Percentiles rank a stretch among this genome's conserved stretches.
phyloP scores from a whole-genome alignment of 2,888 invertebrate species.

The Monochamus alternatus region DNA sequence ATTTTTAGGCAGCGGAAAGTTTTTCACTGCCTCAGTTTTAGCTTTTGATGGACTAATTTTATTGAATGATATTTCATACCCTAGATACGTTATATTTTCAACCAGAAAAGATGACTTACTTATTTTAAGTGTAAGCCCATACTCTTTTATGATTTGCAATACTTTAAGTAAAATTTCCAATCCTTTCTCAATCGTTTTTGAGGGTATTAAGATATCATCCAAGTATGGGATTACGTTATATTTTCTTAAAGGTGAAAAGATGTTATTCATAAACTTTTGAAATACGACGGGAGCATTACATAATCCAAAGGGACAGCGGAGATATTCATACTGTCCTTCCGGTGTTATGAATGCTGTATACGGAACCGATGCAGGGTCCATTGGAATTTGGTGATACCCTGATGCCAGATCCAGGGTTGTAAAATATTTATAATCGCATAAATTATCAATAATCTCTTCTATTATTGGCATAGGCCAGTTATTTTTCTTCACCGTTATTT shows the following conservation, averaged over 20 bases:
- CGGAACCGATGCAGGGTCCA: slow-evolving; percentile 1
- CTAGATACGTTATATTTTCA: too few relatives aligned
- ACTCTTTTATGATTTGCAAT: too few relatives aligned
- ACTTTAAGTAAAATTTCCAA: too few relatives aligned
- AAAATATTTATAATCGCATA: slow-evolving; percentile 49
- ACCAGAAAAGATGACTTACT: too few relatives aligned
- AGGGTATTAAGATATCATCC: too few relatives aligned
- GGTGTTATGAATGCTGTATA: slow-evolving; percentile 4
- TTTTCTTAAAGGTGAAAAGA: not conserved
- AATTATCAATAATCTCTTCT: slow-evolving; percentile 48
- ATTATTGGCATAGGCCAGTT: slow-evolving; percentile 42
- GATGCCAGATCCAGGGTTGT: slow-evolving; percentile 27
- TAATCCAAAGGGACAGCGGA: not conserved
- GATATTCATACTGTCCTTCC: slow-evolving; percentile 6
- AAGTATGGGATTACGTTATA: not conserved
- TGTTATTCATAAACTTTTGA: slow-evolving; percentile 1
- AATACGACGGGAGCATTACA: slow-evolving; percentile 2
- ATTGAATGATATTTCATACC: too few relatives aligned
- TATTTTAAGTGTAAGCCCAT: too few relatives aligned
- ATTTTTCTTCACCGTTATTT: slow-evolving; percentile 38
- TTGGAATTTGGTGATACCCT: slow-evolving; percentile 9
- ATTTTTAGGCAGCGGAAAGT: too few relatives aligned
- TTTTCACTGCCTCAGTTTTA: too few relatives aligned
- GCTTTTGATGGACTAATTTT: too few relatives aligned
- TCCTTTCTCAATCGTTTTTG: too few relatives aligned